Base-by-base conservation (phyloP, 2,113 vertebrate genomes). In the Chionodraco myersi region DNA sequence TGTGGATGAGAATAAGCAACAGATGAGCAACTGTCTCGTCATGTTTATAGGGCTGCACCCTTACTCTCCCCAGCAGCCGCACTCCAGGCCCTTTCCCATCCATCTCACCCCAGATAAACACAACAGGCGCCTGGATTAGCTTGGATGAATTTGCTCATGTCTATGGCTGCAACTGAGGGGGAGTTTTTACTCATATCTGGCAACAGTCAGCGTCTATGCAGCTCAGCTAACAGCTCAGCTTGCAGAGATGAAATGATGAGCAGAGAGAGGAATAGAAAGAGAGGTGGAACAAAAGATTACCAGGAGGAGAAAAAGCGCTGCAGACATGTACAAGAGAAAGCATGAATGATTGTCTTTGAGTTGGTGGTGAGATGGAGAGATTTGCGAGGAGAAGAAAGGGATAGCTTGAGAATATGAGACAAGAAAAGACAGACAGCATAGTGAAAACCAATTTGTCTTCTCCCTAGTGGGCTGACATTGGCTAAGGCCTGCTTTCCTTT, bases 361-460 rank as follows among this genome's bases (percentile, higher is more conserved):
- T 84, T 76, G 81, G 75, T 70, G 63, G 72, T 48, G 80, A 71
- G 88, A 87, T 80, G 52, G 67, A 67, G 61, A 84, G 67, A 83
- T 82, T 86, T 63, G 36, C 53, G 69, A 62, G 63, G 52, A 75
- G 80, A 87, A 73, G 84, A 85, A 81, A 85, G 72, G 49, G 72
- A 84, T 65, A 59, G 79, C 68, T 70, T 67, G 21, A 79, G 82
- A 89, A 88, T 77, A 86, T 45, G 23, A 89, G 86, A 89, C 57
- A 77, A 84, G 85, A 81, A 86, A 83, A 91, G 84, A 91, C 79
- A 83, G 90, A 85, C 75, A 79, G 83, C 18, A 23, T 72, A 82
- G 87, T 87, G 85, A 90, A 91, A 92, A 91, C 86, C 90, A 91
- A 92, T 93, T 92, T 92, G 89, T 88, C 81, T 75, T 75, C 74